phyloP scores from a whole-genome alignment of 2,113 vertebrate species.

The Anolis sagrei region DNA sequence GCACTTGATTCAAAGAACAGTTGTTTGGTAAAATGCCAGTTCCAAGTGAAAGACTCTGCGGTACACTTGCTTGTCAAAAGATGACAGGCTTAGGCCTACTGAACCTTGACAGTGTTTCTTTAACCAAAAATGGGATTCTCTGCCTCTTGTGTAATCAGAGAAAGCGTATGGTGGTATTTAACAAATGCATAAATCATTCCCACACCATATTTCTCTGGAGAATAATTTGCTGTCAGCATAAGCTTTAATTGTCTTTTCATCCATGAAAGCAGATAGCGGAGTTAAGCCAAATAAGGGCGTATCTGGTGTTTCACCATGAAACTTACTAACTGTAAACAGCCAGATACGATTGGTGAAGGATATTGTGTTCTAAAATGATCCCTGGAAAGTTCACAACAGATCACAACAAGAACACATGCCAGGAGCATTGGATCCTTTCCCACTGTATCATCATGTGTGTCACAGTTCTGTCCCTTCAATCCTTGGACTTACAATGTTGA shows the following conservation, averaged over 20 bases:
- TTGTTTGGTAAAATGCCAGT: background rate
- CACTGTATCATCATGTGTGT: background rate
- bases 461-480: background rate
- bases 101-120: conserved; percentile 12
- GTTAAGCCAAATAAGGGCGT: conserved; percentile 22
- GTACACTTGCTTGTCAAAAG: background rate
- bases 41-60: background rate
- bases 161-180: background rate
- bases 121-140: conserved; percentile 32
- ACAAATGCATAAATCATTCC: conserved; percentile 19
- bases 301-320: background rate
- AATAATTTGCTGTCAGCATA: conserved; percentile 20
- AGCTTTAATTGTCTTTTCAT: conserved; percentile 12
- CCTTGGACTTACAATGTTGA: background rate
- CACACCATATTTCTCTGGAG: conserved; percentile 5
- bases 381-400: no score
- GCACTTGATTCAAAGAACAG: conserved; percentile 1
- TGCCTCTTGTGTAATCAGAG: conserved; percentile 11
- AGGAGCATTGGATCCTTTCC: background rate
- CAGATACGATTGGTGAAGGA: background rate
- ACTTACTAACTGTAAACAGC: background rate
- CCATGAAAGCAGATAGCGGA: background rate
- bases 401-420: background rate
- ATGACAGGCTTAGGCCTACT: conserved; percentile 8
- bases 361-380: background rate